phyloP scores from a whole-genome alignment of 2,113 vertebrate genomes.

The Megaptera novaeangliae region DNA sequence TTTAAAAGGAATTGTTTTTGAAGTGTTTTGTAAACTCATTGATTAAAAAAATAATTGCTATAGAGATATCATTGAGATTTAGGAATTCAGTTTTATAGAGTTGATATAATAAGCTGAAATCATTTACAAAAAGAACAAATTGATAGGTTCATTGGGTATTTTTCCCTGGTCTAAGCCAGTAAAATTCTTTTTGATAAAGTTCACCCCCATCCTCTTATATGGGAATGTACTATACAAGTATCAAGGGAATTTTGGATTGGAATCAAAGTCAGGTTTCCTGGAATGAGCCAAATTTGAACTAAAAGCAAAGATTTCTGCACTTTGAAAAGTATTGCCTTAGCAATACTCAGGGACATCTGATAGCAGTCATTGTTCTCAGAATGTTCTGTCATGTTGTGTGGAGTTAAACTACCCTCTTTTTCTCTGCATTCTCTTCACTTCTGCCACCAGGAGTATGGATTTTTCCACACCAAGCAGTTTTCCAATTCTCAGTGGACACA shows the following conservation, averaged over 20 bases:
- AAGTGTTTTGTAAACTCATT: conserved; percentile 3
- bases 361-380: not conserved
- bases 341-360: not conserved
- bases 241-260: not conserved
- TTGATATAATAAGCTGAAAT: conserved; percentile 13
- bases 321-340: not conserved
- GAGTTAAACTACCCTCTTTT: not conserved
- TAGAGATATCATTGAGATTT: not conserved
- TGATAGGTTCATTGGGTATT: not conserved
- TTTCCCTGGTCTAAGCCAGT: not conserved
- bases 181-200: not conserved
- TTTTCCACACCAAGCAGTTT: not conserved
- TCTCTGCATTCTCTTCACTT: not conserved
- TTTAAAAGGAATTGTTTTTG: not conserved
- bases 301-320: not conserved
- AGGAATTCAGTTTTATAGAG: not conserved
- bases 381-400: not conserved
- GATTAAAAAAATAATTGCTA: conserved; percentile 28
- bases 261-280: not conserved
- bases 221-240: not conserved
- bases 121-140: not conserved
- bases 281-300: conserved; percentile 22
- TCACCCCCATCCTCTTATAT: not conserved
- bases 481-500: not conserved
- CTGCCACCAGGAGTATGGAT: not conserved